Percentiles rank a stretch among this genome's conserved stretches.
Evolutionary conservation across 2,113 vertebrate species (phyloP).

Genomic region (Notarius lentiginosus): DNA sequence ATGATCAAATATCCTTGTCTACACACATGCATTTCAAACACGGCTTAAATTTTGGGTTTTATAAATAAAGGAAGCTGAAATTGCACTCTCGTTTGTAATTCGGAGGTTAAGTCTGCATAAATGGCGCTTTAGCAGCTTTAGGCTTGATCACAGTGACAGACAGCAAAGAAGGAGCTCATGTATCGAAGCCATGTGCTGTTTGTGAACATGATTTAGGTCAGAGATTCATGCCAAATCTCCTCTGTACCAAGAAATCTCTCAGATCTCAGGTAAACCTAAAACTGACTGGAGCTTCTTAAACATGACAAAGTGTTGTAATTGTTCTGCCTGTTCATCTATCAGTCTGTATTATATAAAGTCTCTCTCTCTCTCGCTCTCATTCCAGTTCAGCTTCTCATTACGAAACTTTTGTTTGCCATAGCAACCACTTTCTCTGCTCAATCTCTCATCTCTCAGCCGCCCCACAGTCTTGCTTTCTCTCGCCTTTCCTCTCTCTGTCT

Average conservation of each 20-base stretch:
- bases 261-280: constrained; percentile 19
- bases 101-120: constrained; percentile 42
- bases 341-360: constrained; percentile 34
- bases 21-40: constrained; percentile 34
- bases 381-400: constrained; percentile 39
- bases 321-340: constrained; percentile 35
- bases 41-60: constrained; percentile 40
- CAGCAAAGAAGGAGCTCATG: neutral
- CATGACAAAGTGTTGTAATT: constrained; percentile 18
- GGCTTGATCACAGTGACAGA: constrained; percentile 38
- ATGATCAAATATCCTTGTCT: constrained; percentile 49
- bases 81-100: constrained; percentile 41
- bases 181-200: constrained; percentile 20
- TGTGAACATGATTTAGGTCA: constrained; percentile 28
- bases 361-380: constrained; percentile 19
- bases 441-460: constrained; percentile 34
- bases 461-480: constrained; percentile 13
- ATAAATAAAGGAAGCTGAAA: constrained; percentile 46
- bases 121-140: constrained; percentile 38
- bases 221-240: constrained; percentile 13
- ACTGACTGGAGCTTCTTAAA: constrained; percentile 29
- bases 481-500: constrained; percentile 3
- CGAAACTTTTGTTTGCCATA: constrained; percentile 42
- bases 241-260: constrained; percentile 2
- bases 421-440: constrained; percentile 40